Conservation (phyloP, 1,140 invertebrate genomes). For the Penaeus chinensis region DNA sequence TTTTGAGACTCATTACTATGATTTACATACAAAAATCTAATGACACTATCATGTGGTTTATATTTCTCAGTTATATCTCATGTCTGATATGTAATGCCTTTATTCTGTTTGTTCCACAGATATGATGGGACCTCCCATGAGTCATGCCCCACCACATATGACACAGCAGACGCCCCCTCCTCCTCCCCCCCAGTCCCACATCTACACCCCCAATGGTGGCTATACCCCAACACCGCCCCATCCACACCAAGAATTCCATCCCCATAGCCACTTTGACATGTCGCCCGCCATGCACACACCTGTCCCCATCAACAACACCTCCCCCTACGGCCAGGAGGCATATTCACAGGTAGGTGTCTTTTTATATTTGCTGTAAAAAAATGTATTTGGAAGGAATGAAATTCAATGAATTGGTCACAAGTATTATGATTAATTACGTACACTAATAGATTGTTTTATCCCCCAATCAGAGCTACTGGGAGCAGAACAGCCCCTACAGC, state of each 20-base stretch:
- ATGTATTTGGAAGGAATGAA: background rate
- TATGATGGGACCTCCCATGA: constrained; percentile 40
- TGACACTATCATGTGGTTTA: no score
- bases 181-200: background rate
- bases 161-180: constrained; percentile 20
- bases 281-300: constrained; percentile 34
- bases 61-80: background rate
- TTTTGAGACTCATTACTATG: no score
- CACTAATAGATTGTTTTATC: background rate
- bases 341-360: constrained; percentile 46
- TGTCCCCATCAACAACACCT: constrained; percentile 48
- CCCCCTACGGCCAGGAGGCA: constrained; percentile 46
- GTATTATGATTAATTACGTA: background rate
- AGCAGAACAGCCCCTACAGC: constrained; percentile 47
- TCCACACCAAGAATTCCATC: constrained; percentile 42
- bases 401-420: background rate
- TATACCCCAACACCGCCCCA: constrained; percentile 20
- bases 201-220: constrained; percentile 11
- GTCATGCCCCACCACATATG: background rate
- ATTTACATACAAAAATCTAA: no score
- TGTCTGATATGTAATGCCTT: background rate
- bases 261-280: constrained; percentile 12
- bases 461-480: constrained; percentile 52
- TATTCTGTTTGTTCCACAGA: constrained; percentile 1
- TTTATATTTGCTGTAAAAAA: background rate